Base-by-base conservation (phyloP, 2,888 invertebrate species). In the Fragum whitleyi region DNA sequence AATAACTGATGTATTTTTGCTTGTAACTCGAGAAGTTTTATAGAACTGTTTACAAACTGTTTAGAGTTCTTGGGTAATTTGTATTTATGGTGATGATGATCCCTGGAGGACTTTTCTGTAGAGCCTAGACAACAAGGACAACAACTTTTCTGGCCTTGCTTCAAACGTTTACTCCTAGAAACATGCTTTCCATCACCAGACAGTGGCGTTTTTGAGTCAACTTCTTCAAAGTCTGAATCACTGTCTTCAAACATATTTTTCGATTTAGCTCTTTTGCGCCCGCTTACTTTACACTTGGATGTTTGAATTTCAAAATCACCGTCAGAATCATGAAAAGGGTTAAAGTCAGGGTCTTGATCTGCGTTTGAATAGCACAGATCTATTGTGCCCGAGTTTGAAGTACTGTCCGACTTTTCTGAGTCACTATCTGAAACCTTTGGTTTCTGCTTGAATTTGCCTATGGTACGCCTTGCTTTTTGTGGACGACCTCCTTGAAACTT, bases 1-100 rank as follows among this genome's bases (percentile, higher is more conserved):
- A 86, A 86, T 36, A 87, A 62, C 21, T 67, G 57, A 72, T 85
- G 86, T 42, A 87, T 71, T 75, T 86, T 87, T 47, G 82, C 82
- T 71, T 86, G 84, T 26, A 87, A 26, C 26, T 77, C 71, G 14
- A 84, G 72, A 5, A 87, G 62, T 28, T 55, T 69, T 7, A 81
- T 29, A n/a, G 81, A 77, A 68, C 72, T 79, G 42, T 68, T 65
- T 26, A 87, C 77, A 72, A 84, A 87, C 53, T 78, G 79, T 65
- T 77, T 77, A 28, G 84, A 77, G 26, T 78, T 77, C 26, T 72
- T 74, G 9, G 86, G 79, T n/a, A 86, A 55, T 69, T 78, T 83
- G 53, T 81, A 83, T n/a, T 42, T 16, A 16, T 73, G 62, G 21
- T 65, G 65, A 19, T 65, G 65, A n/a, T 57, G 69, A 32, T 59